These are phyloP conservation scores for Hestina assimilis DNA, from an alignment of 1,140 invertebrate genomes.

Conservation along the genomic window DNA sequence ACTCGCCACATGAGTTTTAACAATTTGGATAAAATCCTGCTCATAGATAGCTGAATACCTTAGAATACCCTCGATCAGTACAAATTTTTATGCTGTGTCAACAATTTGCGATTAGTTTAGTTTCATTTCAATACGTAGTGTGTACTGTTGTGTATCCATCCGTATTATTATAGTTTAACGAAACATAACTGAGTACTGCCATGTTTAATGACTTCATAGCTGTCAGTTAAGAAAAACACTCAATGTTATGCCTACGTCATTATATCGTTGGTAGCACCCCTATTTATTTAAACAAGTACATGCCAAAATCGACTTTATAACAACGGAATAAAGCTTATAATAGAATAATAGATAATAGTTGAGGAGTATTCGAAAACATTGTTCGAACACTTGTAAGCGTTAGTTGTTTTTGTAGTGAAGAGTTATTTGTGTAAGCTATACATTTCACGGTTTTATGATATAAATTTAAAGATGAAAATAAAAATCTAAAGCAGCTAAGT, in stretches of 20 bases:
- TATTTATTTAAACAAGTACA: conserved; percentile 32
- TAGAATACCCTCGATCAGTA: no score
- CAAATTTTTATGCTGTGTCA: no score
- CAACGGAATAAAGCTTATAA: neutral
- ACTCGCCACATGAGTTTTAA: no score
- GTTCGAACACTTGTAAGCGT: conserved; percentile 32
- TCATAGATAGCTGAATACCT: no score
- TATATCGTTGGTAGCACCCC: conserved; percentile 38
- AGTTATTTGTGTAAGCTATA: conserved; percentile 33
- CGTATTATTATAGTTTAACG: no score
- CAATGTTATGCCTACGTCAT: conserved; percentile 45
- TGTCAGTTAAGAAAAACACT: conserved; percentile 44
- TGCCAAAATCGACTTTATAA: conserved; percentile 23
- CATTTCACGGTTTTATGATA: conserved; percentile 12
- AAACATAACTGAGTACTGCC: conserved; percentile 31
- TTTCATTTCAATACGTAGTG: no score
- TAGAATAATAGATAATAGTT: neutral
- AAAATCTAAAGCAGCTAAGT: no score
- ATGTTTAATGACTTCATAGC: conserved; percentile 37
- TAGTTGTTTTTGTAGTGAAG: conserved; percentile 41
- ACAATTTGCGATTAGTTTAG: no score
- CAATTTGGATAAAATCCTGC: no score
- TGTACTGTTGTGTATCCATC: no score
- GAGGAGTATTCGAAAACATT: conserved; percentile 19
- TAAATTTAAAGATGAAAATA: no score